Percentiles rank a stretch among this genome's conserved stretches.
These are phyloP conservation scores for Yponomeuta malinellus DNA, from an alignment of 2,888 invertebrate genomes.

Conservation along the genomic window DNA sequence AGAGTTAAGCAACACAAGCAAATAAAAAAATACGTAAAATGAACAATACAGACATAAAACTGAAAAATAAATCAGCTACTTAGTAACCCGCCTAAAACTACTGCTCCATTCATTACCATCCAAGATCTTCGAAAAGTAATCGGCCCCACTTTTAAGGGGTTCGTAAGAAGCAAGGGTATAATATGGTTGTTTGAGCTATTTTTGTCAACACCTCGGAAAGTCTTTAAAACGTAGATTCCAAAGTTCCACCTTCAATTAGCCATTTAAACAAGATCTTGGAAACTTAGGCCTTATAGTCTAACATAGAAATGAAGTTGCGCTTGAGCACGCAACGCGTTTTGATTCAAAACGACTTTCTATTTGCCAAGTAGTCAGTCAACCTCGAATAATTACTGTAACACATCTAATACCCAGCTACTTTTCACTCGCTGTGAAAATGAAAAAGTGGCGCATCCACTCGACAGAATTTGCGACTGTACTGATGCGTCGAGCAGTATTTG, in stretches of 20 bases:
- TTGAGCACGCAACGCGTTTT: conserved; percentile 17
- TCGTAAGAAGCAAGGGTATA: no score
- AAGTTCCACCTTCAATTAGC: background rate
- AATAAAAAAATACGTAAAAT: no score
- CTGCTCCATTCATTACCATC: no score
- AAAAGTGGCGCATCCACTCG: conserved; percentile 56
- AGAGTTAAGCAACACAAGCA: conserved; percentile 29
- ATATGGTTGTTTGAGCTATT: no score
- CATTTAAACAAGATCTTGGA: background rate
- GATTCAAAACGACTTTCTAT: conserved; percentile 43
- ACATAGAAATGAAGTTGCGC: background rate
- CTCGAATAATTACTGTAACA: conserved; percentile 45
- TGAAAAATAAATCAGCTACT: no score
- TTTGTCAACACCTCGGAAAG: background rate
- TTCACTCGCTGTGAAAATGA: conserved; percentile 47
- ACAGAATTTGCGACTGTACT: conserved; percentile 61
- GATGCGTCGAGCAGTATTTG: conserved; percentile 68
- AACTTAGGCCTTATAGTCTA: background rate
- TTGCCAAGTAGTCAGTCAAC: conserved; percentile 38
- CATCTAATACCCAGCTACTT: conserved; percentile 42
- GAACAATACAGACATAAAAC: no score
- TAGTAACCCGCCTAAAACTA: no score
- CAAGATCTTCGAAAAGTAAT: background rate
- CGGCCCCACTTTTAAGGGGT: background rate
- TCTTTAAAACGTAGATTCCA: background rate